Evolutionary conservation across 2,888 invertebrate genomes (phyloP).

Genomic region (Tethea ocularis): DNA sequence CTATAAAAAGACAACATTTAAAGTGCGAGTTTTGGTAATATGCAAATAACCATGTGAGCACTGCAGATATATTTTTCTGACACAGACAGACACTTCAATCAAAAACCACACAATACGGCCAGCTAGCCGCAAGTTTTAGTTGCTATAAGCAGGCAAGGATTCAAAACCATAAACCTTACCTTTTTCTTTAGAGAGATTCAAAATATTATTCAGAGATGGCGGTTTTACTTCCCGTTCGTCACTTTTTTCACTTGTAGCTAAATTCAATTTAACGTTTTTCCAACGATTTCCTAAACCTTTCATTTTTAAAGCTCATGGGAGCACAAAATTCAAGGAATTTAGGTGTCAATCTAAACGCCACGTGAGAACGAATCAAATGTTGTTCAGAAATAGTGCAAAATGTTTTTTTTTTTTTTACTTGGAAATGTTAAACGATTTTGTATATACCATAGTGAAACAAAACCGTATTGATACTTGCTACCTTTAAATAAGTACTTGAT

Average conservation of each 20-base stretch:
- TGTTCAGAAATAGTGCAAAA: constrained; percentile 26
- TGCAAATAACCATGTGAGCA: too few species aligned
- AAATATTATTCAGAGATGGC: constrained; percentile 48
- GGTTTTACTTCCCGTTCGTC: constrained; percentile 37
- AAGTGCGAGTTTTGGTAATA: too few species aligned
- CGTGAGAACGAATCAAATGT: constrained; percentile 14
- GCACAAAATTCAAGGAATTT: constrained; percentile 19
- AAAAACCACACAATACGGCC: too few species aligned
- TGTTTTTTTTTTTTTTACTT: constrained; percentile 34
- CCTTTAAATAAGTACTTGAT: not conserved
- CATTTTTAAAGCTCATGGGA: constrained; percentile 41
- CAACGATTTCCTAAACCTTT: constrained; percentile 59
- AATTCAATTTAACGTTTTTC: constrained; percentile 65
- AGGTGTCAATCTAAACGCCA: constrained; percentile 14
- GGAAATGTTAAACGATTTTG: constrained; percentile 48
- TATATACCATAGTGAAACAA: constrained; percentile 21
- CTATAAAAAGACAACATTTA: too few species aligned
- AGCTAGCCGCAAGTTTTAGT: too few species aligned
- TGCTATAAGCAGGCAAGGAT: not conserved
- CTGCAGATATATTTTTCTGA: too few species aligned
- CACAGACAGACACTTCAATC: too few species aligned
- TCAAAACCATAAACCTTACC: constrained; percentile 44
- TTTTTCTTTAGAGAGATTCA: constrained; percentile 58
- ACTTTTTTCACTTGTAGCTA: constrained; percentile 44
- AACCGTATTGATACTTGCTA: constrained; percentile 42